Evolutionary conservation across 2,888 invertebrate genomes (phyloP), one percentile per base, ranked within the genome.

Genomic region (Aphidius colemani): DNA sequence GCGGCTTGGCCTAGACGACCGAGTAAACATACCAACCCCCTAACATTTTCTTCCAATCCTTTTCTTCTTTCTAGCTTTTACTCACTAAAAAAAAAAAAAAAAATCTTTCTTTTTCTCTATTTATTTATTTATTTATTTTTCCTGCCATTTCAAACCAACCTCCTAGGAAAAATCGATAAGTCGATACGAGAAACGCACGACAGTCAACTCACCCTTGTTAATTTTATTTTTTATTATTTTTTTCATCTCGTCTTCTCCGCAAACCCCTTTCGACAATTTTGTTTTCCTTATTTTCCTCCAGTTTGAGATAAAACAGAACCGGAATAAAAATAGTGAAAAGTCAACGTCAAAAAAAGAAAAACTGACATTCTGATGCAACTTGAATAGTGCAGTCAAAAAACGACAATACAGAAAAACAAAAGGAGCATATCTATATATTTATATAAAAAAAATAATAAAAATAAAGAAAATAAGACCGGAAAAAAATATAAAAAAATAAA

Each of bases 1-100:
- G 72, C 70, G 67, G 69, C 44, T 56, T 67, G 59, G 70, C 70
- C 74, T 74, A 72, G 74, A 74, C 72, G 67, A 69, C 66, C 66
- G 66, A 55, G 69, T 69, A 74, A 73, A 73, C 71, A 72, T 64
- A 69, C 67, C 67, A 66, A 66, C 67, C 56, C 53, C 60, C 57
- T 61, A 53, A 49, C 8, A 11, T 11, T 41, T 49, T 59, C 43
- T 49, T 13, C 41, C 49, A 49, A 49, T 50, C 50, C 46, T n/a
- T 57, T 53, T 13, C 51, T 56, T 50, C 18, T 44, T 8, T 39
- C 9, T 44, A 30, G 9, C 45, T 10, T 46, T n/a, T 40, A n/a
- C 41, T 55, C 13, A 9, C 41, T 59, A 49, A 45, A 57, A 18
- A 7, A 13, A 57, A 44, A 56, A 45, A 45, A 41, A 30, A 43